phyloP scores from a whole-genome alignment of 2,113 vertebrate species.

The Daboia siamensis region DNA sequence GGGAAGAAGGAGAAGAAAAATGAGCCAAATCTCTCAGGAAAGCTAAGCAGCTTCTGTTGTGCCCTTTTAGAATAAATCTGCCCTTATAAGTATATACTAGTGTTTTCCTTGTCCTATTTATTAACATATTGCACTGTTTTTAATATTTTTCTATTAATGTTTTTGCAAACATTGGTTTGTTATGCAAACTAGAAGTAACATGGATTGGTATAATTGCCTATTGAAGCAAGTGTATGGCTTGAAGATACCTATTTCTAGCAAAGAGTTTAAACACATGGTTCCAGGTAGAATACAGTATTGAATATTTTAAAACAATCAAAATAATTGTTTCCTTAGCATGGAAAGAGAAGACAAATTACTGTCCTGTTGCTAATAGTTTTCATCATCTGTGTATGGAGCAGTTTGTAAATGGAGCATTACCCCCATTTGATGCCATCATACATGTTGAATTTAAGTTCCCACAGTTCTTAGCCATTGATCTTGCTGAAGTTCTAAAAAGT shows the following conservation, averaged over 20 bases:
- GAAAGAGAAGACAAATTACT: neutral
- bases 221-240: neutral
- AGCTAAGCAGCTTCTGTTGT: neutral
- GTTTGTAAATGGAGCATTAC: neutral
- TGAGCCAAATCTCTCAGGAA: neutral
- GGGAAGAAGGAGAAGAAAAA: neutral
- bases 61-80: neutral
- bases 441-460: neutral
- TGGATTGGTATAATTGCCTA: neutral
- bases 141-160: neutral
- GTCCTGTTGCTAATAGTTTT: neutral
- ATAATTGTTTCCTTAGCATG: too few relatives aligned
- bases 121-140: neutral
- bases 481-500: neutral
- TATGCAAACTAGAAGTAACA: neutral
- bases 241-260: neutral
- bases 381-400: neutral
- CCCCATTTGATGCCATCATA: neutral
- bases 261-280: neutral
- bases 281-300: neutral
- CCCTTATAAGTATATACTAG: neutral
- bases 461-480: neutral
- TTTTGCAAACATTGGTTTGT: neutral
- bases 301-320: neutral
- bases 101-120: neutral